Evolutionary conservation across 2,113 vertebrate genomes (phyloP), one percentile per base, ranked within the genome.

Genomic region (Corynorhinus townsendii): DNA sequence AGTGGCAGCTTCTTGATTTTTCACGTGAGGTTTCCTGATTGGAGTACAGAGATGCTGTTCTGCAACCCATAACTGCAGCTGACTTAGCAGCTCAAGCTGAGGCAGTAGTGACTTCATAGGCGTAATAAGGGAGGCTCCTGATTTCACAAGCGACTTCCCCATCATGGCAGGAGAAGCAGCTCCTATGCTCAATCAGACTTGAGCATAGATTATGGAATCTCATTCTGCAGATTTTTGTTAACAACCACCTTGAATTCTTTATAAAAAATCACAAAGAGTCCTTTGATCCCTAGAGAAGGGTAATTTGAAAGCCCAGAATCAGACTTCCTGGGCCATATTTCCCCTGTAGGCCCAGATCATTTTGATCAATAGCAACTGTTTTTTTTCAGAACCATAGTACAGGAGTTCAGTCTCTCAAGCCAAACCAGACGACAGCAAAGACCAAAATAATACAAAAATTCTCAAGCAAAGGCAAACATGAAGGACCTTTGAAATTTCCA

Each of bases 401-500:
- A 72, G 83, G 90, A 75, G 52, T 28, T 85, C 22, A 1, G 0
- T n/a, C 49, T 86, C 52, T 72, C 66, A 69, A 76, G 86, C 35
- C 52, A 69, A 85, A 52, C 16, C 35, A 73, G 40, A 85, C 76
- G 52, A 90, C 2, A 20, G n/a, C 43, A 76, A 91, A 54, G 66
- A 68, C 54, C 26, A 75, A 91, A 93, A 69, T 75, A 49, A 92
- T 72, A 49, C 33, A 62, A 92, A 85, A 85, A 71, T n/a, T 33
- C 33, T 86, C 30, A 26, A 54, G 93, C 45, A 88, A 71, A 92
- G 79, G 76, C 76, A 88, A 85, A 73, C 59, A 47, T 11, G 30
- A 87, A 47, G 40, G 86, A 62, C 81, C 45, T 92, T 86, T 69
- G 68, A 75, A 88, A 72, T 88, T 85, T 95, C 59, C 47, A n/a